Conservation (phyloP, 1,140 invertebrate species). For the Cotesia chilonis region DNA sequence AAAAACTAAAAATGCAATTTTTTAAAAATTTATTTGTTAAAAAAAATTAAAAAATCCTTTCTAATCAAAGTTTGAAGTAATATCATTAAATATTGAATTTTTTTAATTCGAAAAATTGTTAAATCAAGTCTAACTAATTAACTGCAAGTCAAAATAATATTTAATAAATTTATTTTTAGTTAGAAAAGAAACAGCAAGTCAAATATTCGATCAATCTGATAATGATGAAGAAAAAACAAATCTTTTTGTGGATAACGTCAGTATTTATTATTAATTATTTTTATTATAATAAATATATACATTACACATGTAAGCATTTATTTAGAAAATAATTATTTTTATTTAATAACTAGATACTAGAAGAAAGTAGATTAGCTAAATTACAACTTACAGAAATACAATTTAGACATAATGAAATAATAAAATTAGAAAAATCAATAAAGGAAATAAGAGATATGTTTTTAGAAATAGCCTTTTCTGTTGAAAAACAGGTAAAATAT, state of each 20-base stretch:
- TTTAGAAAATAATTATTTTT: slow-evolving; percentile 29
- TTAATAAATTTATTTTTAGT: slow-evolving; percentile 52
- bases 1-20: too few species aligned
- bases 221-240: slow-evolving; percentile 66
- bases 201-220: slow-evolving; percentile 66
- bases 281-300: slow-evolving; percentile 17
- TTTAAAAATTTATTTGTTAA: too few species aligned
- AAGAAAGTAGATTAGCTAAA: slow-evolving; percentile 82
- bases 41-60: too few species aligned
- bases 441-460: slow-evolving; percentile 85
- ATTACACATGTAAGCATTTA: background rate
- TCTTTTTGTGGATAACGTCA: slow-evolving; percentile 72
- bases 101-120: too few species aligned
- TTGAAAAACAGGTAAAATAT: slow-evolving; percentile 74
- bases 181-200: slow-evolving; percentile 66
- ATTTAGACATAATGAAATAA: slow-evolving; percentile 82
- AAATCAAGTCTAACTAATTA: too few species aligned
- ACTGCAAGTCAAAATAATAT: too few species aligned
- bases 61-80: too few species aligned
- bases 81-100: too few species aligned
- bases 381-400: slow-evolving; percentile 84
- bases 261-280: slow-evolving; percentile 45
- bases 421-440: slow-evolving; percentile 84
- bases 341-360: slow-evolving; percentile 72
- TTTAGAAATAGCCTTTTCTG: slow-evolving; percentile 78